Evolutionary conservation across 2,797 vertebrate species (phyloP).

Genomic region (Oreochromis grahami): DNA sequence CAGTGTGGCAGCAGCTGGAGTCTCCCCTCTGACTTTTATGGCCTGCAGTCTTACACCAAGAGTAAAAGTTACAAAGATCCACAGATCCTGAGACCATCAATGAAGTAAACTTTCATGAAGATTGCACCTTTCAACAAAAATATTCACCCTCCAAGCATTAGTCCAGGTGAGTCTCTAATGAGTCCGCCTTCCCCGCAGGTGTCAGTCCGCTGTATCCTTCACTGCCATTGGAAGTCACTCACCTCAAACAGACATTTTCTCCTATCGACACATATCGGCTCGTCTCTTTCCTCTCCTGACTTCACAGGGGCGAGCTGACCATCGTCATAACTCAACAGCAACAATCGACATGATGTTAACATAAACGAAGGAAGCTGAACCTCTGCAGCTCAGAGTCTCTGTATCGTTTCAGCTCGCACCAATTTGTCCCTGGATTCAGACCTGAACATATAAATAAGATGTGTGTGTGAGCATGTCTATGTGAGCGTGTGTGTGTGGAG

Average conservation of each 20-base stretch:
- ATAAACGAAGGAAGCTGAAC: not conserved
- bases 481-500: not conserved
- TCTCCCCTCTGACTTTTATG: not conserved
- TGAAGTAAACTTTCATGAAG: not conserved
- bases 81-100: not conserved
- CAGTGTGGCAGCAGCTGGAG: not conserved
- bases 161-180: not conserved
- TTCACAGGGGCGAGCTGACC: not conserved
- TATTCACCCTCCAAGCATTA: not conserved
- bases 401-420: not conserved
- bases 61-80: not conserved
- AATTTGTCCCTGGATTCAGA: not conserved
- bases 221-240: not conserved
- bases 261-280: not conserved
- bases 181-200: not conserved
- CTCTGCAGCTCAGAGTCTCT: not conserved
- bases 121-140: not conserved
- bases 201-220: not conserved
- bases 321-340: not conserved
- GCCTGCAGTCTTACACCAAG: not conserved
- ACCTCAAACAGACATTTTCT: not conserved
- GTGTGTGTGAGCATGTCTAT: not conserved
- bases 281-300: not conserved
- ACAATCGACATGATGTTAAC: not conserved
- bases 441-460: slow-evolving; percentile 6